Base-by-base conservation (phyloP, 2,888 invertebrate species). In the Amiota communis region DNA sequence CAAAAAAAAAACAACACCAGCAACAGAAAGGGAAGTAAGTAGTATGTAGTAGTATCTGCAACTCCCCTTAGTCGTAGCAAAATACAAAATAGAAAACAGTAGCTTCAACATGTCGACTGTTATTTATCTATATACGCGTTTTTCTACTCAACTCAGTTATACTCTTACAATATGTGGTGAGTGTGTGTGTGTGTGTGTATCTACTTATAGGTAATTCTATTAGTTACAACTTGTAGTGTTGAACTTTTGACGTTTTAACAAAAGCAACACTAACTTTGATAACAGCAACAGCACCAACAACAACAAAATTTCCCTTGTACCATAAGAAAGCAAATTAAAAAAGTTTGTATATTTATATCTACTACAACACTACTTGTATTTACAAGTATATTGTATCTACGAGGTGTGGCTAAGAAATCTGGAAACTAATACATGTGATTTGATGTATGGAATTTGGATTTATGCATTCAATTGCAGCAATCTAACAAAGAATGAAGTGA, bases 271-370 rank as follows among this genome's bases (percentile, higher is more conserved):
- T 20, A 46, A 63, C 74, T 73, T 75, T 78, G 80, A 76, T 77
- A 79, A 81, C 79, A 81, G 79, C 84, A 84, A 6, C 53, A 53
- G 4, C 6, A 53, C 8, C 53, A 36, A 10, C 59, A 59, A 63
- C 63, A 63, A 36, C 63, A 63, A 63, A 3, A 63, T 9, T 46
- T 13, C 23, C 46, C 10, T 12, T 47, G n/a, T n/a, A n/a, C n/a
- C n/a, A 67, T 51, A 83, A 81, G 82, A 81, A 82, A 84, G 83
- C 82, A 83, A 83, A 83, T 83, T 84, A 84, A 83, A 83, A 84
- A 83, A 83, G 77, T 83, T 83, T 83, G 75, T 80, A 73, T 36
- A 36, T 36, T 36, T 36, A 36, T 36, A 36, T 36, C 36, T 6
- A 36, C 36, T 2, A 36, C 23, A 23, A 23, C 23, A 23, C 23